These are phyloP conservation scores for Rhineura floridana DNA, from an alignment of 2,113 vertebrate species.

Conservation along the genomic window DNA sequence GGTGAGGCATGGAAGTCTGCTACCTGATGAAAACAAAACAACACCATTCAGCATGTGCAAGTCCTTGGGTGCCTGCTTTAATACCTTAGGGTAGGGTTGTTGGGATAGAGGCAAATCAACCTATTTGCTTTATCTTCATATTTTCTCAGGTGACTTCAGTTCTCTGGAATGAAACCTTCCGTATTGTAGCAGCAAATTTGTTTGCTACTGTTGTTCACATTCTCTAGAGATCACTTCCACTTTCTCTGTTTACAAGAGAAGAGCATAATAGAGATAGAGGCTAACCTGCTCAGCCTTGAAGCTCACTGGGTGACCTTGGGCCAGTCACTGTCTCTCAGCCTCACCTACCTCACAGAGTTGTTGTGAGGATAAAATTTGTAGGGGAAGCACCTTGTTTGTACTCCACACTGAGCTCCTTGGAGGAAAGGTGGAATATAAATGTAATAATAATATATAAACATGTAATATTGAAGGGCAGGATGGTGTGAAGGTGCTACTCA, in stretches of 20 bases:
- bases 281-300: no score
- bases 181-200: background rate
- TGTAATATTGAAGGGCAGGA: accelerated
- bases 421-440: no score
- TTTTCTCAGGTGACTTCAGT: background rate
- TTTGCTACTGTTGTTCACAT: background rate
- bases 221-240: background rate
- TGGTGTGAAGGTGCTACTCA: background rate
- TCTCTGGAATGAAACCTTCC: background rate
- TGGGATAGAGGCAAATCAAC: no score
- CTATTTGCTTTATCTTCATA: background rate
- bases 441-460: no score
- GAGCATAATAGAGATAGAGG: no score
- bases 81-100: background rate
- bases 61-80: background rate
- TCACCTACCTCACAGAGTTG: no score
- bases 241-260: background rate
- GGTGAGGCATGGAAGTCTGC: background rate
- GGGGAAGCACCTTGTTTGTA: no score
- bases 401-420: no score
- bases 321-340: no score
- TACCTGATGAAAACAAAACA: background rate
- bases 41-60: background rate
- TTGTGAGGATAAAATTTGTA: no score
- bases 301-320: no score